Base-by-base conservation (phyloP, 2,113 vertebrate species). In the Apistogramma diplotaenia region DNA sequence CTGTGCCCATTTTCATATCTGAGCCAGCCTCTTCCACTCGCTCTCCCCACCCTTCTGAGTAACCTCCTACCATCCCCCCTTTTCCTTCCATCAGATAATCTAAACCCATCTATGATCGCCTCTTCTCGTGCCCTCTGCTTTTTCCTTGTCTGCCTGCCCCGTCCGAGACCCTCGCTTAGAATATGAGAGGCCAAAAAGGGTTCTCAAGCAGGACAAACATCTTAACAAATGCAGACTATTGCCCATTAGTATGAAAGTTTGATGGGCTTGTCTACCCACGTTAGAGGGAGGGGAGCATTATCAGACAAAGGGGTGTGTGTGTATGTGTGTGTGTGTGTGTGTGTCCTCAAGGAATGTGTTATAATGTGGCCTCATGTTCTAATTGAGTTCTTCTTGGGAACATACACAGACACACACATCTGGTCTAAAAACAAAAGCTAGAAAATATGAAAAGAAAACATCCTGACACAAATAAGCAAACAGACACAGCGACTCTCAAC, bases 221-320 rank as follows among this genome's bases (percentile, higher is more conserved):
- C 76, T 75, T 57, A 83, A 91, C 82, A 82, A 85, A 87, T 57
- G 72, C 89, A 93, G 84, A 90, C 85, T 78, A 87, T 82, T 56
- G 59, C 60, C 92, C 91, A 94, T 94, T 94, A 93, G 87, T 89
- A 94, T 94, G 73, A 94, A 95, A 95, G 87, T 93, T 94, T 94
- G 90, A 94, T 94, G 90, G 89, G 85, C 70, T 82, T 84, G 93
- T 90, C 90, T 81, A 33, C 76, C 87, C 70, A 16, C 2, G 62
- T 93, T 93, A 92, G 89, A 73, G 82, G 86, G 75, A 82, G 78
- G 81, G 83, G 88, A 70, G 84, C 76, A 3, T 25, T 40, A 51
- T 59, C 78, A 91, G 85, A 92, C 89, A 92, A 91, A 93, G 83
- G 78, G 40, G 74, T 70, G 82, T 37, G 51, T 55, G 74, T 56